Evolutionary conservation across 1,140 invertebrate genomes (phyloP), one percentile per base, ranked within the genome.

Genomic region (Belonocnema kinseyi): DNA sequence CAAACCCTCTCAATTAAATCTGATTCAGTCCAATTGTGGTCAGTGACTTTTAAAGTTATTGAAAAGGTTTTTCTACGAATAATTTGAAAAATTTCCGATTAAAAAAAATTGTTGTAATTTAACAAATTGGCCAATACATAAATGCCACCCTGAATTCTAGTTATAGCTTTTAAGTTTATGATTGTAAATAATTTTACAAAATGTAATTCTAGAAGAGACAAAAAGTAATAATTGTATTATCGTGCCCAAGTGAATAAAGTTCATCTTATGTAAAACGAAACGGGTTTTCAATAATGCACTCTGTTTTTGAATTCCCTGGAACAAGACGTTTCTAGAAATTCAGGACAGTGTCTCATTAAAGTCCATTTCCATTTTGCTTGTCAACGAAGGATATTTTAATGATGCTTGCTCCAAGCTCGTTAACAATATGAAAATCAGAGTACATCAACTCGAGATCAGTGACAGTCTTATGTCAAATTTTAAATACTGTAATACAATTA

Each of bases 371-470:
- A 66, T 66, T 66, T 66, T 21, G 16, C 61, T 66, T 66, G 61
- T 66, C 61, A n/a, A 16, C 73, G 71, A 50, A 50, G 72, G 73
- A 50, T 77, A 79, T 77, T 79, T 80, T 80, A 80, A 83, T 77
- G 75, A 83, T 78, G 77, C 74, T 66, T 78, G 74, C 56, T 71
- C 46, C 75, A 72, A 78, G n/a, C 76, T 83, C 83, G 81, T 83
- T 85, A 83, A 78, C 58, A 75, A 56, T 76, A 77, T 52, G 75
- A 58, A 54, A 66, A 78, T 79, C 70, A 66, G 58, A 33, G 33
- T 66, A 26, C 17, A 3, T 66, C 12, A 16, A 13, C 26, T 40
- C n/a, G 40, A n/a, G 14, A 66, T 40, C 61, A 40, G 26, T 40
- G 26, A 46, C 33, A 14, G 14, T 61, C 14, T 61, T 33, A 33